These are phyloP conservation scores for Meteorus colon DNA, from an alignment of 2,888 invertebrate genomes.

Conservation along the genomic window DNA sequence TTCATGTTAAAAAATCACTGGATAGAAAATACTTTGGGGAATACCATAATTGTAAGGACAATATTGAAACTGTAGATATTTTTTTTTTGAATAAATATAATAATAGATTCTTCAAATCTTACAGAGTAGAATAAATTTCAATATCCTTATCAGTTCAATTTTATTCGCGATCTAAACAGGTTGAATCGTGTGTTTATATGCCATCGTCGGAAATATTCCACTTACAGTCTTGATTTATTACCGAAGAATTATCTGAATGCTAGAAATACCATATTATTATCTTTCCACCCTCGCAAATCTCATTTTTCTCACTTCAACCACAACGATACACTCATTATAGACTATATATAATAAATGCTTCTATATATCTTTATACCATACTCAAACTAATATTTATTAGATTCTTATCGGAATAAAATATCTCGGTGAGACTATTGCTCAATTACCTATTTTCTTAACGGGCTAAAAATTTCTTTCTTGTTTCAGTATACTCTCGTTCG, in stretches of 20 bases:
- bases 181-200: conserved; percentile 3
- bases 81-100: too few relatives aligned
- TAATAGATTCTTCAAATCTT: too few relatives aligned
- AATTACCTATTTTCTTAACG: neutral
- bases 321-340: neutral
- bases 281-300: conserved; percentile 53
- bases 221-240: conserved; percentile 71
- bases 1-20: too few relatives aligned
- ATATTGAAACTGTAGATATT: too few relatives aligned
- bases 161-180: neutral
- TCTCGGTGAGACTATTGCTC: neutral
- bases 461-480: too few relatives aligned
- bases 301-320: conserved; percentile 27
- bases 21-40: too few relatives aligned
- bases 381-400: neutral
- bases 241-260: conserved; percentile 71
- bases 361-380: conserved; percentile 3
- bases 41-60: too few relatives aligned
- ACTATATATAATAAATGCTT: neutral
- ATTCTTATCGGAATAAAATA: neutral
- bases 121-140: neutral
- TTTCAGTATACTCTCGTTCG: too few relatives aligned
- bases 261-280: conserved; percentile 72
- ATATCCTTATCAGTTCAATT: conserved; percentile 5
- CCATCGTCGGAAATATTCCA: conserved; percentile 63